Evolutionary conservation across 1,140 invertebrate genomes (phyloP).

Genomic region (Polypedilum vanderplanki): DNA sequence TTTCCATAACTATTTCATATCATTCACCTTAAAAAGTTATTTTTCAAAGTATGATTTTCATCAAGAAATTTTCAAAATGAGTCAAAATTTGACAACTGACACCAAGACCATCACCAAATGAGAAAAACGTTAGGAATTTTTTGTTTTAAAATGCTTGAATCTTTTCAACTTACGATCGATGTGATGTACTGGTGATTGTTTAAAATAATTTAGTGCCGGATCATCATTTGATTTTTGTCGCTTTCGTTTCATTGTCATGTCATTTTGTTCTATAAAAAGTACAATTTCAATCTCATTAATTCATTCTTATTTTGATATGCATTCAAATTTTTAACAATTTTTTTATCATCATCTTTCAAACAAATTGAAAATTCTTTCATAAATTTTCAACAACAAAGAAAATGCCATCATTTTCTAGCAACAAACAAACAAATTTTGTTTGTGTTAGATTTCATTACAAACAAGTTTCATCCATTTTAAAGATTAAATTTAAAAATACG

Average conservation of each 20-base stretch:
- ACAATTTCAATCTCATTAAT: constrained; percentile 41
- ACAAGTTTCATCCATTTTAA: neutral
- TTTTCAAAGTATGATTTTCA: too few species aligned
- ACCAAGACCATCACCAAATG: constrained; percentile 22
- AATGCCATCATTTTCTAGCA: neutral
- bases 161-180: constrained; percentile 52
- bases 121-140: neutral
- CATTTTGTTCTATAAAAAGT: constrained; percentile 45
- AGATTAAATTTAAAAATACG: neutral
- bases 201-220: constrained; percentile 47
- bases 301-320: constrained; percentile 33
- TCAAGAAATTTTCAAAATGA: too few species aligned
- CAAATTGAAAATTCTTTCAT: neutral
- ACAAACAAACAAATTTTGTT: too few species aligned
- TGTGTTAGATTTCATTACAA: neutral
- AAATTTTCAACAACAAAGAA: constrained; percentile 24
- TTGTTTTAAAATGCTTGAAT: neutral
- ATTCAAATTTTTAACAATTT: constrained; percentile 31
- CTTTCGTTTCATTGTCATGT: constrained; percentile 48
- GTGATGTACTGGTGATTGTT: constrained; percentile 46
- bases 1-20: too few species aligned
- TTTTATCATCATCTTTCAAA: constrained; percentile 30
- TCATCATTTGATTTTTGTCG: constrained; percentile 53
- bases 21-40: too few species aligned
- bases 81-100: too few species aligned